phyloP scores from a whole-genome alignment of 2,797 vertebrate species.

The Rhinella marina region DNA sequence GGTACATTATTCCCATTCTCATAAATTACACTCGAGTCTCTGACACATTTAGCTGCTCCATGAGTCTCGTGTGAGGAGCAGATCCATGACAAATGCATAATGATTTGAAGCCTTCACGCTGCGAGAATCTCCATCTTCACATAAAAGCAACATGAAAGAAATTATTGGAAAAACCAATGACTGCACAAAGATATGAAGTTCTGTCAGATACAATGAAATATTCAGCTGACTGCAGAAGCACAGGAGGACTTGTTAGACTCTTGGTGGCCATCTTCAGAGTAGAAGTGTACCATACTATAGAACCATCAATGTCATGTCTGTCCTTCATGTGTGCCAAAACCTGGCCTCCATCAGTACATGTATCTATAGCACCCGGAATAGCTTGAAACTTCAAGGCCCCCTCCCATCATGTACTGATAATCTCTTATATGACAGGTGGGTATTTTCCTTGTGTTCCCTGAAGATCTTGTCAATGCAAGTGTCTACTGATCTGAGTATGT shows the following conservation, averaged over 20 bases:
- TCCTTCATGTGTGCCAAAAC: no score
- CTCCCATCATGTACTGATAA: no score
- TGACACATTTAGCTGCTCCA: neutral
- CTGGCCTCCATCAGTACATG: no score
- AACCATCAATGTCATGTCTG: no score
- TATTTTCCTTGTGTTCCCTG: no score
- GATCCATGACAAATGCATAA: conserved; percentile 1
- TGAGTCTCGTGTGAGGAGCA: neutral
- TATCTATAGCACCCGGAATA: no score
- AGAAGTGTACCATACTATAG: neutral
- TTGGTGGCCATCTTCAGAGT: neutral
- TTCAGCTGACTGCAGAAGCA: neutral
- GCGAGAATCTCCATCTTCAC: neutral
- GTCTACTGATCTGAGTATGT: no score
- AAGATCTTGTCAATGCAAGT: no score
- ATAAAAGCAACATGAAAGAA: conserved; percentile 3
- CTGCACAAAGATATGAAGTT: neutral
- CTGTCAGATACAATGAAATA: neutral
- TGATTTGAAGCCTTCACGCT: neutral
- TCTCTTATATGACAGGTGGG: no score
- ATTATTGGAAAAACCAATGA: neutral
- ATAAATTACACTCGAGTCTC: neutral
- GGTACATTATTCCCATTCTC: neutral
- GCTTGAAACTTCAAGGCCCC: no score
- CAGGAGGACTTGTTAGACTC: neutral